phyloP scores from a whole-genome alignment of 2,113 vertebrate species.

The Hypocryptadius cinnamomeus region DNA sequence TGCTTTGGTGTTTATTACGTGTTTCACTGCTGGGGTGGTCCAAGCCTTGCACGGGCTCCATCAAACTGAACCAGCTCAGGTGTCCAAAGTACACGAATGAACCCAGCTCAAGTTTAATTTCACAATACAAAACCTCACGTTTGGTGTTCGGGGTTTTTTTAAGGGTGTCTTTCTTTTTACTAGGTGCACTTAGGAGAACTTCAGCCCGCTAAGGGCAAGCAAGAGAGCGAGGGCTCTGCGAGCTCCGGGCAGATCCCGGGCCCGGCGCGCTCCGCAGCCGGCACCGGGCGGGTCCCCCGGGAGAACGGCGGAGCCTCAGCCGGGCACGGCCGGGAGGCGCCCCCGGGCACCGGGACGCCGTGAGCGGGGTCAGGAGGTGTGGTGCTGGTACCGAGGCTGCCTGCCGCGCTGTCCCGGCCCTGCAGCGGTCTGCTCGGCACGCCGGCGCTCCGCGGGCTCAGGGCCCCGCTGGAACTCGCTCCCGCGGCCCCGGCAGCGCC shows the following conservation, averaged over 20 bases:
- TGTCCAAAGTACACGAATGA: background rate
- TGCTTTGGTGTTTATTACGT: background rate
- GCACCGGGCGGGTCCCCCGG: background rate
- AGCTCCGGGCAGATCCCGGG: background rate
- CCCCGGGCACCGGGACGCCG: background rate
- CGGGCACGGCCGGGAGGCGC: background rate
- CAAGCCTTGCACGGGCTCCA: background rate
- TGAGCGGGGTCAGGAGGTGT: rapidly evolving
- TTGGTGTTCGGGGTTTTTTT: background rate
- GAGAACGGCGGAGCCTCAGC: background rate
- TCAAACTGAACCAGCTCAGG: background rate
- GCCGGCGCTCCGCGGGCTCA: background rate
- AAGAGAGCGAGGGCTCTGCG: rapidly evolving
- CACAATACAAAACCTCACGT: rapidly evolving
- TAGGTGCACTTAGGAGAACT: background rate
- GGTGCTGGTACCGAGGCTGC: rapidly evolving
- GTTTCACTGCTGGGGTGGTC: background rate
- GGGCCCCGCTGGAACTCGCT: background rate
- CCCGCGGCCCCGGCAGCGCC: background rate
- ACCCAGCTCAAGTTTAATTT: background rate
- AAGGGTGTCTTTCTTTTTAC: background rate
- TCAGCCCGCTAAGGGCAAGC: background rate
- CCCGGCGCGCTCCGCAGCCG: background rate
- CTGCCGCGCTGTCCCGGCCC: background rate
- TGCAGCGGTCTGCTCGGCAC: background rate